A percentile compares a stretch with the other conserved stretches of the same genome.
Evolutionary conservation across 2,888 invertebrate genomes (phyloP).

Genomic region (Tenthredo distinguenda): DNA sequence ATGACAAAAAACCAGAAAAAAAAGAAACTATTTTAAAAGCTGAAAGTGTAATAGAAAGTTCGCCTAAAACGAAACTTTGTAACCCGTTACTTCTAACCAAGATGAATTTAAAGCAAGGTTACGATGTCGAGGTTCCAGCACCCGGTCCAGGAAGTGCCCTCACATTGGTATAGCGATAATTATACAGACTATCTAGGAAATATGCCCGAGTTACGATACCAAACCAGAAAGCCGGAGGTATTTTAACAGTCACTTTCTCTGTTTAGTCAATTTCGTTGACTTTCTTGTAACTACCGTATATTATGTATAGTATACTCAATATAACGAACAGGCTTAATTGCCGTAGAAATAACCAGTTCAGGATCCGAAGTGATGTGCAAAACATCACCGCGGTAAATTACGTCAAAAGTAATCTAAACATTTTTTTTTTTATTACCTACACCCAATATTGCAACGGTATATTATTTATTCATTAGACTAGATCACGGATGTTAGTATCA

Average conservation of each 20-base stretch:
- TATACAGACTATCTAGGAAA: conserved; percentile 2
- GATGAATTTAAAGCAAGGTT: conserved; percentile 42
- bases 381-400: neutral
- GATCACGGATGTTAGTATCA: neutral
- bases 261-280: conserved; percentile 22
- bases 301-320: neutral
- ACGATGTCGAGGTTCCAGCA: conserved; percentile 23
- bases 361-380: neutral
- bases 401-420: neutral
- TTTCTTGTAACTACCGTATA: neutral
- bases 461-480: neutral
- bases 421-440: neutral
- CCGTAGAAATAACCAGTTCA: neutral
- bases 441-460: neutral
- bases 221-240: neutral
- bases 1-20: neutral
- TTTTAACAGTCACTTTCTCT: conserved; percentile 34
- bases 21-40: neutral
- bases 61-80: neutral
- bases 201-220: neutral
- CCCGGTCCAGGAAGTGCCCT: conserved; percentile 19
- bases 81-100: neutral
- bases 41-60: conserved; percentile 32
- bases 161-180: neutral
- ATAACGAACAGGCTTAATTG: neutral